Evolutionary conservation across 2,797 vertebrate species (phyloP), one percentile per base, ranked within the genome.

Genomic region (Gobio occitaniae): DNA sequence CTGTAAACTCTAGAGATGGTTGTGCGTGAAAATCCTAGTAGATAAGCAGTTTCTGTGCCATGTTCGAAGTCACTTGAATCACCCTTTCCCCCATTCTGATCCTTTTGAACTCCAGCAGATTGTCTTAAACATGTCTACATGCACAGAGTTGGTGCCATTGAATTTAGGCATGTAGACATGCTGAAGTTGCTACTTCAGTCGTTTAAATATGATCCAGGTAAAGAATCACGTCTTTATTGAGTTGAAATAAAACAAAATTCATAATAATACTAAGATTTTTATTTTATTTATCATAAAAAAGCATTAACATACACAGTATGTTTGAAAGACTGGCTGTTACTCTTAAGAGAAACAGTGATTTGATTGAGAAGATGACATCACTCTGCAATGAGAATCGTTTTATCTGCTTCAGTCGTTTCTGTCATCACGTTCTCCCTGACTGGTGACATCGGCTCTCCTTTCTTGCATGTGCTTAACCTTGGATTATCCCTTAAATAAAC

Each of bases 361-460:
- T 21, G 29, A 76, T 52, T 48, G 72, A 68, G 29, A 66, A 54
- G 41, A 19, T 47, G 12, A 68, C n/a, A 72, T 86, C 63, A 8
- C 75, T 78, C 50, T 52, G 44, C 21, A 13, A 77, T 19, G 10
- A 70, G 9, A 66, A 75, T 50, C 47, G 63, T 36, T 56, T 85
- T 17, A 29, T 84, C 75, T 19, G 44, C 68, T 71, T 72, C 74
- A n/a, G 79, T 50, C 6, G 32, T 72, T 74, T 63, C 38, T 1
- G 3, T 95, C 90, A 72, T 76, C 84, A 97, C 90, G 61, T 96
- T 97, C 88, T 97, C 96, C 91, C 94, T 95, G 79, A 96, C 91
- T 8, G 96, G 96, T 89, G 96, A 97, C 91, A 97, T 91, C 0
- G 96, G 95, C 56, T 95, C 88, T 86, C 90, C 90, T 89, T 95